These are phyloP conservation scores for Ictalurus furcatus DNA, from an alignment of 2,113 vertebrate genomes.

Conservation along the genomic window DNA sequence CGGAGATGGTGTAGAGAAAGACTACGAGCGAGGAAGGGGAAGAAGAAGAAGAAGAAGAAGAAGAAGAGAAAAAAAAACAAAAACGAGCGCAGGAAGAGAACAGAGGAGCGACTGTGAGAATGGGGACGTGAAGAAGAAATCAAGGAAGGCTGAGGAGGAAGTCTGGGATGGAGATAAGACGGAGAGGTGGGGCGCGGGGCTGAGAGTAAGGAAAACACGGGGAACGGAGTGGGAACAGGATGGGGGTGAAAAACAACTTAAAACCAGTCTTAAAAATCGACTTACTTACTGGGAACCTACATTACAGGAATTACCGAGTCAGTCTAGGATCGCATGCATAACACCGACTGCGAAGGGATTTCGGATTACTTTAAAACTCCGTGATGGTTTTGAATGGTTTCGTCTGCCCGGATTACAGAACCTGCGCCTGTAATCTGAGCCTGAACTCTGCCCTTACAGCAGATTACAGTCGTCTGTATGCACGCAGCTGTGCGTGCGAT, in stretches of 20 bases:
- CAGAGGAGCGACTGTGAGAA: conserved; percentile 36
- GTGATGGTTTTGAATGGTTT: conserved; percentile 30
- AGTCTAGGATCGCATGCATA: not conserved
- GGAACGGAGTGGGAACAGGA: conserved; percentile 21
- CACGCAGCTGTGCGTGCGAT: not conserved
- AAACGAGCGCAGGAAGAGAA: conserved; percentile 36
- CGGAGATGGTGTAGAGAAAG: conserved; percentile 34
- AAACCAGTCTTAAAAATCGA: not conserved
- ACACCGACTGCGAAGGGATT: conserved; percentile 5
- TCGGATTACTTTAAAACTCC: conserved; percentile 16
- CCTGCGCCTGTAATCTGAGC: conserved; percentile 32
- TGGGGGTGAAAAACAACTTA: not conserved
- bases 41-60: conserved; percentile 11
- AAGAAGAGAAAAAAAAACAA: conserved; percentile 37
- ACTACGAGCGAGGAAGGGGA: conserved; percentile 45
- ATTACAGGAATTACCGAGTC: not conserved
- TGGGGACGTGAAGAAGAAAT: conserved; percentile 20
- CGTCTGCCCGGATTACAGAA: conserved; percentile 36
- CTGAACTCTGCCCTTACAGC: conserved; percentile 7
- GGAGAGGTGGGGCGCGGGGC: conserved; percentile 63
- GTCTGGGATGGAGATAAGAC: conserved; percentile 73
- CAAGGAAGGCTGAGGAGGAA: conserved; percentile 60
- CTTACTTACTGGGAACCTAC: not conserved
- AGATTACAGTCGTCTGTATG: conserved; percentile 26
- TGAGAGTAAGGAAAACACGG: conserved; percentile 44